Conservation (phyloP, 2,113 vertebrate genomes). For the Dunckerocampus dactyliophorus region DNA sequence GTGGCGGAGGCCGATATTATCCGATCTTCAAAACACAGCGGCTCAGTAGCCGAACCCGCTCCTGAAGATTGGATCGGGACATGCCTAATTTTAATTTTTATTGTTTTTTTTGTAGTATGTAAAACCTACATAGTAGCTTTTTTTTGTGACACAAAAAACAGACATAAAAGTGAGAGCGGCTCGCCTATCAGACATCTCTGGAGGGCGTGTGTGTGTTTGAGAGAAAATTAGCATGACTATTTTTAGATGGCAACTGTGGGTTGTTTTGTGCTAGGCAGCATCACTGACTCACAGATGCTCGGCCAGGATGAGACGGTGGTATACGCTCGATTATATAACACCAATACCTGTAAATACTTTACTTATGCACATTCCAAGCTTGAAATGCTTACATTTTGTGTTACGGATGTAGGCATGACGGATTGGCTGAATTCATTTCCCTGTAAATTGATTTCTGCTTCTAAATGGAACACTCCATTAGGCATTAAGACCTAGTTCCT, state of each 20-base stretch:
- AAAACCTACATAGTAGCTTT: no score
- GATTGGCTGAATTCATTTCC: background rate
- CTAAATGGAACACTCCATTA: conserved; percentile 22
- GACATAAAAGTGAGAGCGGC: background rate
- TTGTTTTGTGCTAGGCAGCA: conserved; percentile 33
- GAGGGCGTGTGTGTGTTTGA: conserved; percentile 32
- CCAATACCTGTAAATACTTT: background rate
- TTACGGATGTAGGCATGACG: background rate
- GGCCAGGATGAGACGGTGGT: background rate
- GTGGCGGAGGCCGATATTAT: no score
- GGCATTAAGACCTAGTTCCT: conserved; percentile 38
- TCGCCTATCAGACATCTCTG: conserved; percentile 30
- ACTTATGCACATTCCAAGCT: background rate
- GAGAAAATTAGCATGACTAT: conserved; percentile 49
- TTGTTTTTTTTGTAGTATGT: no score
- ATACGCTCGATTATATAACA: background rate
- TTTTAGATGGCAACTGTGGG: conserved; percentile 48
- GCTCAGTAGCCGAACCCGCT: no score
- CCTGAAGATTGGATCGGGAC: no score
- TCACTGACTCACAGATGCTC: conserved; percentile 7
- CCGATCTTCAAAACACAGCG: no score
- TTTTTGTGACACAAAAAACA: background rate
- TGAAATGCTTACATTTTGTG: background rate
- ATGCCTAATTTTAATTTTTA: no score
- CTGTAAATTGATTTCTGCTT: background rate